Conservation (phyloP, 2,113 vertebrate genomes). For the Vulpes lagopus region DNA sequence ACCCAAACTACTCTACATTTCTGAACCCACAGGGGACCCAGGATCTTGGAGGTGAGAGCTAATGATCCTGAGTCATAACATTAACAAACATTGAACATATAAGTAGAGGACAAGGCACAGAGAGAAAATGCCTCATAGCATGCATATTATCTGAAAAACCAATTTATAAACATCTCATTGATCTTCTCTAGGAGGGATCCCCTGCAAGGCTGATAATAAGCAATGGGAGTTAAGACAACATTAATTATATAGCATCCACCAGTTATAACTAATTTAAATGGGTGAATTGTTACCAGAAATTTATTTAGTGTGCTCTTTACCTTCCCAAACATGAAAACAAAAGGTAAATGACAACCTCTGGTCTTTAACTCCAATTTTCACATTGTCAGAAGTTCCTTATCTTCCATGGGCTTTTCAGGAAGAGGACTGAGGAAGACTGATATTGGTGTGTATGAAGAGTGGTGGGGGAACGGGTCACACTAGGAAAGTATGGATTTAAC, state of each 20-base stretch:
- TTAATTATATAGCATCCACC: not conserved
- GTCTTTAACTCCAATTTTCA: not conserved
- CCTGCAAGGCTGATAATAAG: not conserved
- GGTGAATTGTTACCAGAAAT: not conserved
- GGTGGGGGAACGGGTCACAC: too few species aligned
- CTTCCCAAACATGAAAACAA: not conserved
- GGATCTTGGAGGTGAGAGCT: not conserved
- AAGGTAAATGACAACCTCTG: not conserved
- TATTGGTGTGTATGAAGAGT: not conserved
- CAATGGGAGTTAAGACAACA: slow-evolving; percentile 21
- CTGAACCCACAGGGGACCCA: not conserved
- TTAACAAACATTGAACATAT: slow-evolving; percentile 20
- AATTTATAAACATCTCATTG: slow-evolving; percentile 6
- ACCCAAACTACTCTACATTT: slow-evolving; percentile 45
- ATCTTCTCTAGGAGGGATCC: not conserved
- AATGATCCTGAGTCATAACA: slow-evolving; percentile 23
- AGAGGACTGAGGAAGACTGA: not conserved
- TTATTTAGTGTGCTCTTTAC: not conserved
- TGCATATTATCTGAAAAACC: not conserved
- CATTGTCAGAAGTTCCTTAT: not conserved
- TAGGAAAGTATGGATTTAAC: not conserved
- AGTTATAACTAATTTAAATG: not conserved
- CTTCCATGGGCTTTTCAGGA: slow-evolving; percentile 21
- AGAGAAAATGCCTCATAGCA: not conserved
- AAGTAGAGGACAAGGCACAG: not conserved